Conservation (phyloP, 2,888 invertebrate genomes). For the Ochlodes sylvanus region DNA sequence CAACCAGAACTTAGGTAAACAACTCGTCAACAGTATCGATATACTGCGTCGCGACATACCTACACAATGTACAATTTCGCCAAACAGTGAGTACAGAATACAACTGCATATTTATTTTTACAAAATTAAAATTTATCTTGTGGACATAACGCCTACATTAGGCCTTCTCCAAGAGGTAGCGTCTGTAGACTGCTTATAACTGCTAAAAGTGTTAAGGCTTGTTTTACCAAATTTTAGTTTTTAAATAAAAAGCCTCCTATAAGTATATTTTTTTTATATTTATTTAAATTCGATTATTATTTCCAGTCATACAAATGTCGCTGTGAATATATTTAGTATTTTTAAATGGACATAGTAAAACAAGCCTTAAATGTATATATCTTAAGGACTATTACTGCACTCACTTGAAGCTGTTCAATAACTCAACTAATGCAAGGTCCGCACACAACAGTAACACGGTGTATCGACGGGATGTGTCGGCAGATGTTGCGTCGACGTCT, state of each 20-base stretch:
- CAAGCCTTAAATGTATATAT: conserved; percentile 14
- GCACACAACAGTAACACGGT: conserved; percentile 10
- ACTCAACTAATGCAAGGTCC: conserved; percentile 15
- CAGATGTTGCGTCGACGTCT: conserved; percentile 10
- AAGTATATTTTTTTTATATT: conserved; percentile 9
- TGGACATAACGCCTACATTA: conserved; percentile 56
- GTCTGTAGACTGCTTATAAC: conserved; percentile 48
- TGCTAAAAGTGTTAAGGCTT: conserved; percentile 13
- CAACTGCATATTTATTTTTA: conserved; percentile 51
- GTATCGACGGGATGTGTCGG: conserved; percentile 3
- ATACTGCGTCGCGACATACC: conserved; percentile 42
- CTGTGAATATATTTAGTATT: background rate
- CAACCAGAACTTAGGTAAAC: conserved; percentile 67
- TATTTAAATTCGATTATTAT: conserved; percentile 8
- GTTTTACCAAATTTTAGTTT: conserved; percentile 4
- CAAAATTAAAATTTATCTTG: conserved; percentile 55
- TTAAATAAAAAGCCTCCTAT: background rate
- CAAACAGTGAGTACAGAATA: conserved; percentile 67
- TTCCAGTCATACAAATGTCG: conserved; percentile 23
- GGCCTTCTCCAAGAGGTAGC: conserved; percentile 60
- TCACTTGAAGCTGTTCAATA: conserved; percentile 18
- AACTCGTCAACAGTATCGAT: conserved; percentile 43
- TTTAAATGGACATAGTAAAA: conserved; percentile 12
- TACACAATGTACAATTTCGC: conserved; percentile 45
- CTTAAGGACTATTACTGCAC: conserved; percentile 40